Conservation (phyloP, 2,797 vertebrate species). For the Anas georgica region DNA sequence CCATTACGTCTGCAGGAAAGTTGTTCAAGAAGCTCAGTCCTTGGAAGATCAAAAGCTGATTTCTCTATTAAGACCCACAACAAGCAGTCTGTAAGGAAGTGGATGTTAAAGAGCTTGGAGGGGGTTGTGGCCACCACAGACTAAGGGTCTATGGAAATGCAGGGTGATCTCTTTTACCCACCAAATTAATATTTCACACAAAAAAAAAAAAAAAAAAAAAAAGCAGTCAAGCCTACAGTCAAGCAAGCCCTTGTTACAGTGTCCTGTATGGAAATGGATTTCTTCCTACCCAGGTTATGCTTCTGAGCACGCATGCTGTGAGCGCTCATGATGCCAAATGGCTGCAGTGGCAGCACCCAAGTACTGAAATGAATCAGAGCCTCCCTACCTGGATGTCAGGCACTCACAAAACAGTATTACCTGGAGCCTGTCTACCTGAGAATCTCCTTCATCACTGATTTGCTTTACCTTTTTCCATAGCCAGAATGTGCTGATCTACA, state of each 20-base stretch:
- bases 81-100: not conserved
- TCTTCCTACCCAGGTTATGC: not conserved
- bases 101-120: not conserved
- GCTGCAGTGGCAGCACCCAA: not conserved
- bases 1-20: not conserved
- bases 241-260: not conserved
- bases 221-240: not conserved
- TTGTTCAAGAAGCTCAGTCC: not conserved
- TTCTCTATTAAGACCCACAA: not conserved
- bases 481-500: not conserved
- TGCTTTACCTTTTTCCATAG: not conserved
- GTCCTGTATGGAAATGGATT: not conserved
- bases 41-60: not conserved
- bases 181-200: not conserved
- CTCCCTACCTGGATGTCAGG: not conserved
- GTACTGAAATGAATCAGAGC: not conserved
- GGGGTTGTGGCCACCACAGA: not conserved
- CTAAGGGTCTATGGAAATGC: not conserved
- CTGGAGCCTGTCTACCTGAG: not conserved
- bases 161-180: not conserved
- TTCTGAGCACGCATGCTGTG: rapidly evolving
- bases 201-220: not conserved
- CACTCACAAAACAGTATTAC: not conserved
- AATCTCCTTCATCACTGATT: not conserved
- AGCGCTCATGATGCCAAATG: not conserved